Base-by-base conservation (phyloP, 2,797 vertebrate species). In the Cyclopterus lumpus region DNA sequence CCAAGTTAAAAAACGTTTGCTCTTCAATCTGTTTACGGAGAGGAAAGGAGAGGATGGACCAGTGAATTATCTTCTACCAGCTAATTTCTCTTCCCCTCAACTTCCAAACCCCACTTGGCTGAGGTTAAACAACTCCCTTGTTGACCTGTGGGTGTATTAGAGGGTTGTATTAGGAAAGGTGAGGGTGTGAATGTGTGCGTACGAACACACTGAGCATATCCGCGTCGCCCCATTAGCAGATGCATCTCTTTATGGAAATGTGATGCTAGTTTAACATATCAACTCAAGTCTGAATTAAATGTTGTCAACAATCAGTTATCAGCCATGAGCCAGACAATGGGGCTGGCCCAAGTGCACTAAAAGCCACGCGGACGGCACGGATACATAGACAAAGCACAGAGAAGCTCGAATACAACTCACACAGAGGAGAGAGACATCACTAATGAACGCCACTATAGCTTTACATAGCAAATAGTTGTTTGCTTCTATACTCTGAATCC, bases 1-100 rank as follows among this genome's bases (percentile, higher is more conserved):
- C 92, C 90, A 94, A 93, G 88, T 91, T 93, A 87, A 93, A 93
- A n/a, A 90, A 92, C 88, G 74, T 91, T 92, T 89, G 88, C 92
- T 93, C 93, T 93, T 89, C 90, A 89, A 66, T 49, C 57, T 93
- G 92, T 95, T 95, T 93, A 90, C 83, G 80, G 73, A 73, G 59
- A 68, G 77, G 71, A 53, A 59, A 77, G 26, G 60, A 74, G 57
- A 71, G 61, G 71, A 78, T 36, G 62, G 59, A 53, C 26, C 57
- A 48, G 67, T 88, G 81, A 92, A 90, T 89, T 88, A 91, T 87
- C 89, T 85, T 72, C 80, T 75, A 38, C 70, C 74, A 70, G 71
- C 68, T 76, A 79, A 77, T 85, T 87, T 87, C 67, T 61, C 74
- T 64, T 68, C 62, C 62, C 61, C 55, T 64, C 53, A 67, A 49